These are phyloP conservation scores for Phortica okadai DNA, from an alignment of 2,888 invertebrate species.

Conservation along the genomic window DNA sequence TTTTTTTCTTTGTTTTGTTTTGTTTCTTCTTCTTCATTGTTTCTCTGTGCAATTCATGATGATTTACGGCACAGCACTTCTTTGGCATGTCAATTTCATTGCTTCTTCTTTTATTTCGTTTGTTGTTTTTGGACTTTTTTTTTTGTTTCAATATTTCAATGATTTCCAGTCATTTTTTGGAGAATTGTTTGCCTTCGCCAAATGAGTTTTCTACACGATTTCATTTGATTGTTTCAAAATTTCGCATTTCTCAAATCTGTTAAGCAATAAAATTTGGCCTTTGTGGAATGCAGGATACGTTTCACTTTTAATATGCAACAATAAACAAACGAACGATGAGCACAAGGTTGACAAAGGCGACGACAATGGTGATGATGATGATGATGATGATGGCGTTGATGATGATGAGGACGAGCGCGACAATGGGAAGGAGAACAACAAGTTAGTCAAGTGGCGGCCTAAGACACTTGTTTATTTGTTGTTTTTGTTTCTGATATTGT, in stretches of 20 bases:
- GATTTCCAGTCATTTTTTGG: too few species aligned
- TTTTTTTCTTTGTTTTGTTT: background rate
- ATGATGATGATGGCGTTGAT: too few species aligned
- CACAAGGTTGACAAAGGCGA: too few species aligned
- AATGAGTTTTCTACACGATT: background rate
- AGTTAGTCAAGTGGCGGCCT: background rate
- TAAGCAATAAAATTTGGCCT: background rate
- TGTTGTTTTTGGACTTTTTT: background rate
- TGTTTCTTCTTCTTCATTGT: background rate
- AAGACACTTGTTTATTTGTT: constrained; percentile 7
- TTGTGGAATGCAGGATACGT: background rate
- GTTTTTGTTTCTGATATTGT: background rate
- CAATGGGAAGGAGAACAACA: background rate
- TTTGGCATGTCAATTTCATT: too few species aligned
- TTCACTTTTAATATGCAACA: background rate
- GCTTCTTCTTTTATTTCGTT: too few species aligned
- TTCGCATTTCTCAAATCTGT: background rate
- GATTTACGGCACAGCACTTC: too few species aligned
- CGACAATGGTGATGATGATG: too few species aligned
- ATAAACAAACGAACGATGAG: too few species aligned
- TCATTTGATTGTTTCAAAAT: background rate
- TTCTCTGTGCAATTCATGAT: too few species aligned
- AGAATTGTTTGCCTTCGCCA: background rate
- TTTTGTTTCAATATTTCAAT: background rate
- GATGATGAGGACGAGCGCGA: too few species aligned